Evolutionary conservation across 1,140 invertebrate species (phyloP).

Genomic region (Plutomurus gul): DNA sequence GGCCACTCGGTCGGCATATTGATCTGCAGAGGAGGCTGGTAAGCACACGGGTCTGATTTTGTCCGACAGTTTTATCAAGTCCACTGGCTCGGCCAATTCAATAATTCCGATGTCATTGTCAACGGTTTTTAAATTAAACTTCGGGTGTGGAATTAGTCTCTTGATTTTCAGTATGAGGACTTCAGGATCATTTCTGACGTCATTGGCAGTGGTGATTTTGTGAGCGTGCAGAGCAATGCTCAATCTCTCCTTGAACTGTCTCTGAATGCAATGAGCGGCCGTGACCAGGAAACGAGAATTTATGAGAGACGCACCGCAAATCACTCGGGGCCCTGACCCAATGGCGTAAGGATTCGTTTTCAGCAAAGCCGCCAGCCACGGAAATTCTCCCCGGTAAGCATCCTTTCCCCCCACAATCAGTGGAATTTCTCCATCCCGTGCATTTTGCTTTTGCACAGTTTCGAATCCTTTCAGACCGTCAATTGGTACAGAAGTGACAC

Average conservation of each 20-base stretch:
- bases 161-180: slow-evolving; percentile 2
- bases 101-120: slow-evolving; percentile 40
- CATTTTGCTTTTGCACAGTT: no score
- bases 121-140: slow-evolving; percentile 19
- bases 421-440: neutral
- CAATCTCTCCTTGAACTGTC: neutral
- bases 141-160: slow-evolving; percentile 35
- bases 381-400: slow-evolving; percentile 77
- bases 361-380: slow-evolving; percentile 73
- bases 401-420: slow-evolving; percentile 76
- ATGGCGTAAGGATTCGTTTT: neutral
- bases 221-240: slow-evolving; percentile 12
- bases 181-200: slow-evolving; percentile 1
- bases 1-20: neutral
- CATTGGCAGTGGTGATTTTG: neutral
- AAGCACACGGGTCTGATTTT: slow-evolving; percentile 24
- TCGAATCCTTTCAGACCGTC: no score
- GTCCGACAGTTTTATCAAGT: neutral
- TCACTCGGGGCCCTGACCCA: neutral
- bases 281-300: slow-evolving; percentile 30
- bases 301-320: slow-evolving; percentile 28
- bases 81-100: slow-evolving; percentile 26
- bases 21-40: neutral
- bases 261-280: slow-evolving; percentile 43
- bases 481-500: no score